Base-by-base conservation (phyloP, 2,113 vertebrate genomes). In the Pachypanchax playfairii region DNA sequence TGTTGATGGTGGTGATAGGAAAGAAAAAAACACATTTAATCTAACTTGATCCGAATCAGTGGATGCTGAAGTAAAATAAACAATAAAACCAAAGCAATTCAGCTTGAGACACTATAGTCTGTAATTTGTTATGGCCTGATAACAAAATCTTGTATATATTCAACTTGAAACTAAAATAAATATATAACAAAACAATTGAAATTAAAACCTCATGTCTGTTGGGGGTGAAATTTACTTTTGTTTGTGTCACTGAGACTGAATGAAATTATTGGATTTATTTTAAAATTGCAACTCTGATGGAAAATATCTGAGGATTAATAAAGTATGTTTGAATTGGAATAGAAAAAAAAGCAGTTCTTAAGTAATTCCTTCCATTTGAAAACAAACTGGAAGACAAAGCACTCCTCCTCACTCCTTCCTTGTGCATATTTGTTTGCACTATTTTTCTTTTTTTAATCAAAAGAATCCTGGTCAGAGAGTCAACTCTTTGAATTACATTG, bases 381-480 rank as follows among this genome's bases (percentile, higher is more conserved):
- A 58, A 54, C 20, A 68, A 57, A 52, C 36, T 43, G 48, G 26
- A 61, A 70, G 53, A 8, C 0, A 67, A n/a, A 44, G 38, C 61
- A 53, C 10, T 12, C 28, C 5, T 17, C 25, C 38, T 55, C 18
- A 2, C 33, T 14, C n/a, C 44, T 7, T 60, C 31, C 68, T 56
- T 73, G 63, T 43, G 5, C 25, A 52, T 54, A 74, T 38, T 59
- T 59, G 50, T 63, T 70, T 70, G 56, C 46, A 43, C 65, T 68
- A 11, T 1, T 13, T 33, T 35, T 35, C 13, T 13, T 35, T 35
- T 35, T 63, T 80, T 56, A 29, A 83, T 75, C 74, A 67, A 39
- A 85, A 14, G 36, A 17, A 22, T 36, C 61, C 48, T 31, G 6
- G 14, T 39, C 64, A 41, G 5, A 25, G 15, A 24, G 44, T 25